phyloP scores from a whole-genome alignment of 2,888 invertebrate species.

The Ethmia dodecea region DNA sequence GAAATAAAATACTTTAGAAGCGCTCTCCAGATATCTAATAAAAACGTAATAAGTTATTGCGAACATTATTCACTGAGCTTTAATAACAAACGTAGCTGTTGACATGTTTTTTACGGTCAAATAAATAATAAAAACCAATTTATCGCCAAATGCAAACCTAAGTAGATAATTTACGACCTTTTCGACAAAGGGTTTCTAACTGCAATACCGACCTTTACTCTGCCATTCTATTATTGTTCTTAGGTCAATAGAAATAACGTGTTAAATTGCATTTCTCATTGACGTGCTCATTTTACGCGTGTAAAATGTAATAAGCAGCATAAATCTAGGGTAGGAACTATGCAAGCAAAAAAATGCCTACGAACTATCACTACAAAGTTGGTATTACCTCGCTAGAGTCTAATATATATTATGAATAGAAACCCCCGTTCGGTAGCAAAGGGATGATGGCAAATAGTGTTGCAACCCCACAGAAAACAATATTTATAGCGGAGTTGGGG shows the following conservation, averaged over 20 bases:
- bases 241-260: conserved; percentile 47
- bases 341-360: too few relatives aligned
- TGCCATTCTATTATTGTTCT: conserved; percentile 31
- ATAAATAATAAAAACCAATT: conserved; percentile 57
- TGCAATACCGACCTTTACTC: not conserved
- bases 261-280: conserved; percentile 50
- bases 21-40: too few relatives aligned
- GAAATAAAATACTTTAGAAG: too few relatives aligned
- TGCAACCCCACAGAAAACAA: conserved; percentile 56
- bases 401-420: conserved; percentile 58
- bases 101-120: conserved; percentile 44
- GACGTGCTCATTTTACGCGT: conserved; percentile 63
- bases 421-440: conserved; percentile 43
- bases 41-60: not conserved
- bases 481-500: conserved; percentile 61
- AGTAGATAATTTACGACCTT: conserved; percentile 67
- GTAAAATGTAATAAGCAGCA: conserved; percentile 70
- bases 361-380: too few relatives aligned
- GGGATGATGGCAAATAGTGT: conserved; percentile 64
- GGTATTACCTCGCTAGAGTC: conserved; percentile 25
- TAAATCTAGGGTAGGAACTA: conserved; percentile 61
- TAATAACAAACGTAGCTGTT: conserved; percentile 32
- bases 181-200: conserved; percentile 48
- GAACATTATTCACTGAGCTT: conserved; percentile 3
- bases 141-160: conserved; percentile 61